Base-by-base conservation (phyloP, 2,888 invertebrate genomes). In the Himalopsyche tibetana region DNA sequence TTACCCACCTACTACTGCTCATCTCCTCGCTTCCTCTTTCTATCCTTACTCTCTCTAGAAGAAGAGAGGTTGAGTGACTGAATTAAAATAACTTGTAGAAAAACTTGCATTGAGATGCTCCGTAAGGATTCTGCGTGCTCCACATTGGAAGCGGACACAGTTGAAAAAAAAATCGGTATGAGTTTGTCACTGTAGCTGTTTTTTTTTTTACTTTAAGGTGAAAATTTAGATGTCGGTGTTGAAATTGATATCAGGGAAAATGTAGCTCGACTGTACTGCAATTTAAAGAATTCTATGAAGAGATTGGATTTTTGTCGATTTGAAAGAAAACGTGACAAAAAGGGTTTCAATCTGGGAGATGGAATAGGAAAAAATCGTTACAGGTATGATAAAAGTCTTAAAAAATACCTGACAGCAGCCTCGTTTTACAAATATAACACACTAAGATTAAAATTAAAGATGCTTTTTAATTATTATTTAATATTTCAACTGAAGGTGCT, bases 291-390 rank as follows among this genome's bases (percentile, higher is more conserved):
- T 82, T 90, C 92, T 0, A 88, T 89, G 4, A 92, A 91, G 88
- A 91, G 91, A 87, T 90, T 94, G 17, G 92, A 92, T 0, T 93
- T 93, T 89, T 94, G 94, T 88, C 92, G 94, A 11, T 94, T 94
- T 89, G 92, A 93, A 89, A 91, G 91, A 89, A 91, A 91, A 17
- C 69, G 81, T 12, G 90, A 90, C 55, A 82, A 89, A 9, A 89
- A 90, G 45, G 94, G 93, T 8, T 93, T 90, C 85, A 93, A 93
- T 87, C 90, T 93, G 5, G 89, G 91, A 79, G 93, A 93, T 84
- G 94, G 94, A 36, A 89, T 93, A 74, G 92, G 93, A 85, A 92
- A 93, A 88, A 92, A 92, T 2, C 89, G 88, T 9, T 91, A 92
- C 88, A 93, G 93, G 93, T 93, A 19, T 15, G 15, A 15, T 51